A percentile compares a stretch with the other conserved stretches of the same genome.
Conservation (phyloP, 2,113 vertebrate species). For the Corynorhinus townsendii region DNA sequence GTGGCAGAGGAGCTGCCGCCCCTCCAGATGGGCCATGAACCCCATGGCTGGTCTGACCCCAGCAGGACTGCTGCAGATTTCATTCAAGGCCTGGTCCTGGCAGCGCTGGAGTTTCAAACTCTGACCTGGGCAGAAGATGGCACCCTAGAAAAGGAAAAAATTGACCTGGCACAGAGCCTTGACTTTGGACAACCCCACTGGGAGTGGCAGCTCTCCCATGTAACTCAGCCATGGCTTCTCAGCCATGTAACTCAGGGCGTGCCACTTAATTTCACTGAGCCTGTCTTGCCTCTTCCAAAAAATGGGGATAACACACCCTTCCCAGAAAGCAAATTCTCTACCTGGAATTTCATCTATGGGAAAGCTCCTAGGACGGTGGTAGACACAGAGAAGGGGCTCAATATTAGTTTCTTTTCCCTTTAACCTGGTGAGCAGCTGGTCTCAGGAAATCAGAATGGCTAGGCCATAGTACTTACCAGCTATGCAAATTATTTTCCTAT, state of each 20-base stretch:
- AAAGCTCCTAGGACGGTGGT: neutral
- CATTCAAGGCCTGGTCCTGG: neutral
- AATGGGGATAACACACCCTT: neutral
- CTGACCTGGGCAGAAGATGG: neutral
- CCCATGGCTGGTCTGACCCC: neutral
- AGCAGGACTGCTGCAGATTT: neutral
- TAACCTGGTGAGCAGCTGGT: neutral
- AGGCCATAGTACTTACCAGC: neutral
- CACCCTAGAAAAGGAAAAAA: neutral
- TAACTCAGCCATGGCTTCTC: neutral
- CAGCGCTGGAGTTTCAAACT: neutral
- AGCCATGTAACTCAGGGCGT: neutral
- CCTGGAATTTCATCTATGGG: neutral
- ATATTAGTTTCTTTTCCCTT: neutral
- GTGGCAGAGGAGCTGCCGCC: neutral
- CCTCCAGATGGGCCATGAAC: neutral
- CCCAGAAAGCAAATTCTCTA: neutral
- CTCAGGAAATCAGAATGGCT: neutral
- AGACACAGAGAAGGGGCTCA: neutral
- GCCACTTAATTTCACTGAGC: neutral
- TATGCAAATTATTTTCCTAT: neutral
- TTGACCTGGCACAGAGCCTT: neutral
- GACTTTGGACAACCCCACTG: neutral
- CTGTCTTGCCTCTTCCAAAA: neutral
- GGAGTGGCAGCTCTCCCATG: neutral